A percentile compares a stretch with the other conserved stretches of the same genome.
Conservation (phyloP, 1,140 invertebrate genomes). For the Monochamus saltuarius region DNA sequence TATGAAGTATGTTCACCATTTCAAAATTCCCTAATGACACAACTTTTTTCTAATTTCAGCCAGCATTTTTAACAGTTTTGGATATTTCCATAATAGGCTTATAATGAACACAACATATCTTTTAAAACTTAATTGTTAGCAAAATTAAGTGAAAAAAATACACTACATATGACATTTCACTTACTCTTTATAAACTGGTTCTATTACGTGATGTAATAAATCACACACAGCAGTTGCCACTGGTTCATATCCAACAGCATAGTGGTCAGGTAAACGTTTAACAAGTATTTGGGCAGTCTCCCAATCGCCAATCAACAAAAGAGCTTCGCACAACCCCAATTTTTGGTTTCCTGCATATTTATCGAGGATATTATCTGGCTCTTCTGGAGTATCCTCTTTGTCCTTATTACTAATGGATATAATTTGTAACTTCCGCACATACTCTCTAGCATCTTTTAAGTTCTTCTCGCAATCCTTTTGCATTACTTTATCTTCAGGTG, state of each 20-base stretch:
- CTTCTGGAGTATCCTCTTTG: conserved; percentile 68
- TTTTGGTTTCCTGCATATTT: conserved; percentile 88
- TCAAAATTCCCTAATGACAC: no score
- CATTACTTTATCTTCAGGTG: conserved; percentile 80
- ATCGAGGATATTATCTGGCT: conserved; percentile 68
- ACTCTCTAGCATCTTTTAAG: conserved; percentile 82
- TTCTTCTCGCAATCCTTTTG: conserved; percentile 79
- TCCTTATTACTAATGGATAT: conserved; percentile 84
- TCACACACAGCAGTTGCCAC: conserved; percentile 78
- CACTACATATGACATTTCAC: conserved; percentile 20
- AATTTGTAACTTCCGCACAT: conserved; percentile 81
- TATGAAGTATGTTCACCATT: no score
- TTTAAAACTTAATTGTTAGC: no score
- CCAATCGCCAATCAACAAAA: conserved; percentile 90
- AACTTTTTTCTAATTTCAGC: no score
- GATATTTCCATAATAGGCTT: no score
- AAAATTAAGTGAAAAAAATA: not conserved
- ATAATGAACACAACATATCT: no score
- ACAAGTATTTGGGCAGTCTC: conserved; percentile 77
- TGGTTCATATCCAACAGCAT: conserved; percentile 73
- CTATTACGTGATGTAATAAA: conserved; percentile 82
- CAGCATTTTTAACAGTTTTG: no score
- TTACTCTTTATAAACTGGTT: conserved; percentile 85
- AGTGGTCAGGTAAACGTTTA: conserved; percentile 79
- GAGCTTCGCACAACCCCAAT: conserved; percentile 85